Conservation (phyloP, 2,113 vertebrate species). For the Progne subis region DNA sequence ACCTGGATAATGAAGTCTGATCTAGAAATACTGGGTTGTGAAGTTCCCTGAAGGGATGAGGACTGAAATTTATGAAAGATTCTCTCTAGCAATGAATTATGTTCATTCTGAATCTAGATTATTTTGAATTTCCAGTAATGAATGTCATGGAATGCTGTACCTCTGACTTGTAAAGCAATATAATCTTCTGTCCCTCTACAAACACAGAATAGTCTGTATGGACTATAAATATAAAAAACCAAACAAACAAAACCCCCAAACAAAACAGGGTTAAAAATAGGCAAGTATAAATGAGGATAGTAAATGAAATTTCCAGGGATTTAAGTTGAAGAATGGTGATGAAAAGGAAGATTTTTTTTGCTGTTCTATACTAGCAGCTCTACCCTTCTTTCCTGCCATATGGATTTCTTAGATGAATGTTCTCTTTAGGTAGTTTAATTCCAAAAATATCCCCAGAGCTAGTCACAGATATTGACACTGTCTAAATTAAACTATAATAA, state of each 20-base stretch:
- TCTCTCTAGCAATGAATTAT: slow-evolving; percentile 37
- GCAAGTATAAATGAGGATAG: background rate
- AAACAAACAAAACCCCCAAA: background rate
- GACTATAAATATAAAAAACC: background rate
- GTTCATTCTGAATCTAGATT: background rate
- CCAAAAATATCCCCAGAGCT: slow-evolving; percentile 37
- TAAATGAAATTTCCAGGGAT: background rate
- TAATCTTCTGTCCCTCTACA: background rate
- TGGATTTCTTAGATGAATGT: slow-evolving; percentile 35
- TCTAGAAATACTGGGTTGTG: slow-evolving; percentile 41
- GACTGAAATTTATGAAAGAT: slow-evolving; percentile 31
- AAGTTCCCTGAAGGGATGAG: slow-evolving; percentile 27
- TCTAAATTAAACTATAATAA: slow-evolving; percentile 46
- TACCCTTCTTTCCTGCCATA: background rate
- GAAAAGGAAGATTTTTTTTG: background rate
- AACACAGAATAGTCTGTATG: background rate
- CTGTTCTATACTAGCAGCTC: background rate
- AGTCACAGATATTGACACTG: slow-evolving; percentile 41
- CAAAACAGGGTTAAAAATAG: background rate
- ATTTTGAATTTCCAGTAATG: slow-evolving; percentile 41
- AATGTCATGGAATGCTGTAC: background rate
- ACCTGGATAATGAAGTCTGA: slow-evolving; percentile 60
- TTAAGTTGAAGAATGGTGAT: background rate
- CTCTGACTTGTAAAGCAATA: background rate
- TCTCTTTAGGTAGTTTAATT: slow-evolving; percentile 35